Base-by-base conservation (phyloP, 2,888 invertebrate genomes). In the Philereme transversata region DNA sequence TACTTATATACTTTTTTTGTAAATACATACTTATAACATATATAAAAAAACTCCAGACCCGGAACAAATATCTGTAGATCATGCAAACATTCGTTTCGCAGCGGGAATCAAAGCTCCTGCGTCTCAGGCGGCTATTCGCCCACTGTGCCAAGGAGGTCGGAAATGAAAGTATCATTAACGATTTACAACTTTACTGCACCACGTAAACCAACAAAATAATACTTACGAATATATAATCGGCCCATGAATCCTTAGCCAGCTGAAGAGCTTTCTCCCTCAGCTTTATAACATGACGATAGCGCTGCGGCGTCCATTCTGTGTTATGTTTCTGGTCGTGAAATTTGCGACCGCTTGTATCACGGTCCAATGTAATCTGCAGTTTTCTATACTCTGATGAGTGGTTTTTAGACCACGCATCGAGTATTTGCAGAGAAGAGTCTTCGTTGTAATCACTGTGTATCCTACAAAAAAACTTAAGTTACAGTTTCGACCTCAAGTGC, bases 211-310 rank as follows among this genome's bases (percentile, higher is more conserved):
- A n/a, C 1, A 43, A 43, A 38, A 3, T 6, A 10, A 22, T 22
- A 45, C 94, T 94, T 92, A 98, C 97, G 92, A 97, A 96, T 66
- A 98, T 82, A 85, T 94, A 99, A 87, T 99, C 98, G 5, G 98
- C 97, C 98, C 98, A 98, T 57, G 94, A 93, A 68, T 93, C 86
- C 69, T 96, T 94, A 0, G 96, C 97, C 79, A 94, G 93, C 44
- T 93, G 83, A 6, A 98, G 83, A 0, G 97, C 96, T 68, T 94
- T 88, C 82, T 98, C 97, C 73, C 98, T 94, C 49, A 98, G 81
- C 22, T 90, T 79, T 65, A 99, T 98, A 9, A 99, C 88, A 85
- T 97, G 96, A 38, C 92, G 87, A 85, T 97, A 97, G 72, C 97
- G 94, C 56, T 93, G 89, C 0, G 89, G 80, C 0, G 96, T 95